phyloP scores from a whole-genome alignment of 1,140 invertebrate genomes.

The Drosophila watanabei region DNA sequence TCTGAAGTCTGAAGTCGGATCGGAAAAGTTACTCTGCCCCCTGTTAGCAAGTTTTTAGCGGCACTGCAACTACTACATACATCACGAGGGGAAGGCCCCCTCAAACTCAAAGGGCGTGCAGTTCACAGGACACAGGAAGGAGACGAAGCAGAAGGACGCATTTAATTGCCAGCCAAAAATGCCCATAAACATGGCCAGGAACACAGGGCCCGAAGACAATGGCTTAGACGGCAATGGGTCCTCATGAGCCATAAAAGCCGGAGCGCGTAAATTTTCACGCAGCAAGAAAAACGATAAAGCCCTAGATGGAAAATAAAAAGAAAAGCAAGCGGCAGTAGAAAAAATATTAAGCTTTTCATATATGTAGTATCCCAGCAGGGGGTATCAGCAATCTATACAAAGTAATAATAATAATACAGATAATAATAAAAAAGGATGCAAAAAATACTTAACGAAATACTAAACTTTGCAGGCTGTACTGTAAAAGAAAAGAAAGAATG shows the following conservation, averaged over 20 bases:
- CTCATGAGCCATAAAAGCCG: slow-evolving; percentile 58
- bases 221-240: slow-evolving; percentile 44
- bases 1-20: slow-evolving; percentile 45
- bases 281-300: slow-evolving; percentile 40
- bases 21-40: slow-evolving; percentile 37
- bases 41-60: slow-evolving; percentile 58
- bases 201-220: slow-evolving; percentile 34
- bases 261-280: slow-evolving; percentile 51
- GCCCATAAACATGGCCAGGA: slow-evolving; percentile 47
- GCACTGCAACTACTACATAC: slow-evolving; percentile 51
- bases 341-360: slow-evolving; percentile 33
- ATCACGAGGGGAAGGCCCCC: slow-evolving; percentile 24
- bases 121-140: not conserved
- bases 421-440: not conserved
- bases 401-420: not conserved
- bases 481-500: too few relatives aligned
- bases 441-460: not conserved
- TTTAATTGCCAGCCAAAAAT: slow-evolving; percentile 53
- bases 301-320: slow-evolving; percentile 10
- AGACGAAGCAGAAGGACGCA: slow-evolving; percentile 5
- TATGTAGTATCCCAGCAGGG: not conserved
- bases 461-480: too few relatives aligned
- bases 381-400: not conserved
- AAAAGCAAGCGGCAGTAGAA: not conserved
- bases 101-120: not conserved